These are phyloP conservation scores for Stictocephala bisonia DNA, from an alignment of 2,888 invertebrate genomes.

Conservation along the genomic window DNA sequence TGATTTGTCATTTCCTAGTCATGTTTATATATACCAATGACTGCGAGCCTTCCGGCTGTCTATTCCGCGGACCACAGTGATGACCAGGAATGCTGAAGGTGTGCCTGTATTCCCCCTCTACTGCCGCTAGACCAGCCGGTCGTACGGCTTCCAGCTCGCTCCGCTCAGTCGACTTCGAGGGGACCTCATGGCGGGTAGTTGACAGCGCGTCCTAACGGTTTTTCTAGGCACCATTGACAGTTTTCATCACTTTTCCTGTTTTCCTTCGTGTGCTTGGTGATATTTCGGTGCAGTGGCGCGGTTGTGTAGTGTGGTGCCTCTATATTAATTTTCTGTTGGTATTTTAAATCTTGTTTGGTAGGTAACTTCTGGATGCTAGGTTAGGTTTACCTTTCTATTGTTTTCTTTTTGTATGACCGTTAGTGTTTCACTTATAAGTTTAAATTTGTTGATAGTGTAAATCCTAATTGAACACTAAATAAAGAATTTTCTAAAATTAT, in stretches of 20 bases:
- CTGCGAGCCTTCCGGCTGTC: too few species aligned
- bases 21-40: too few species aligned
- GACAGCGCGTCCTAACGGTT: slow-evolving; percentile 30
- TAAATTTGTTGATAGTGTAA: too few species aligned
- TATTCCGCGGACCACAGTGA: too few species aligned
- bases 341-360: not conserved
- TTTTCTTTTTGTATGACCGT: too few species aligned
- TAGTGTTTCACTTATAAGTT: too few species aligned
- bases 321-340: not conserved
- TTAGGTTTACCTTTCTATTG: slow-evolving; percentile 29
- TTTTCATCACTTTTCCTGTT: slow-evolving; percentile 19
- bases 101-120: slow-evolving; percentile 11
- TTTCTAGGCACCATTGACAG: slow-evolving; percentile 8
- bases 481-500: too few species aligned
- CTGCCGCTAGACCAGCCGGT: slow-evolving; percentile 1
- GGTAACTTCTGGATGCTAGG: too few species aligned
- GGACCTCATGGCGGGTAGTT: slow-evolving; percentile 36
- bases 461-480: too few species aligned
- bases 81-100: slow-evolving; percentile 11
- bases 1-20: too few species aligned
- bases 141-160: slow-evolving; percentile 22
- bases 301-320: slow-evolving; percentile 4
- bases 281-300: not conserved
- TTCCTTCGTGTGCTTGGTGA: not conserved
- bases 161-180: not conserved